Conservation (phyloP, 2,888 invertebrate species). For the Eubasilissa splendida region DNA sequence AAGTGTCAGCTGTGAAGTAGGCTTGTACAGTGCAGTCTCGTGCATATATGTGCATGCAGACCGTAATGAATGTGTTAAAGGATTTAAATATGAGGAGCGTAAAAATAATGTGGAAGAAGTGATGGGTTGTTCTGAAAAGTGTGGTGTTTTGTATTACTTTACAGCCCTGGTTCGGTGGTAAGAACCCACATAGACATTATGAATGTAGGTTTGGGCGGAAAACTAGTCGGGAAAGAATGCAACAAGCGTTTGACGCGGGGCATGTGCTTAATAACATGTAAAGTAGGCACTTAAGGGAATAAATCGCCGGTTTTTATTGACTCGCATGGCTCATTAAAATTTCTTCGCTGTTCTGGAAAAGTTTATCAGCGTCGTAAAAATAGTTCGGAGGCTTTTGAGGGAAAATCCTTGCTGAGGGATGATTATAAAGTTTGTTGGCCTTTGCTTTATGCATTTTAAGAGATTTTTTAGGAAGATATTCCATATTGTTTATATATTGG, state of each 20-base stretch:
- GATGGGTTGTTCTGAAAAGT: too few relatives aligned
- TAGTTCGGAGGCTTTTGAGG: slow-evolving; percentile 37
- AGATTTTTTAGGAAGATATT: too few relatives aligned
- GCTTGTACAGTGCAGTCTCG: too few relatives aligned
- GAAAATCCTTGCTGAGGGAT: background rate
- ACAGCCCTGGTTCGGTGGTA: too few relatives aligned
- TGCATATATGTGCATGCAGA: too few relatives aligned
- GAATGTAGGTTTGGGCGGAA: background rate
- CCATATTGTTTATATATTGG: too few relatives aligned
- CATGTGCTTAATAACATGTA: slow-evolving; percentile 27
- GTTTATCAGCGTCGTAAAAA: slow-evolving; percentile 44
- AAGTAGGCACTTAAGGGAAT: slow-evolving; percentile 25
- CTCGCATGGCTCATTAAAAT: slow-evolving; percentile 45
- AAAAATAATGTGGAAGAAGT: too few relatives aligned
- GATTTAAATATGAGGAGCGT: too few relatives aligned
- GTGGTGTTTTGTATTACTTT: too few relatives aligned
- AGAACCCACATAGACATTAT: background rate
- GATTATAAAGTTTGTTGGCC: background rate
- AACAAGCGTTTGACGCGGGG: slow-evolving; percentile 10
- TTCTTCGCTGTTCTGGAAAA: slow-evolving; percentile 32
- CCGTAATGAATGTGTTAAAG: too few relatives aligned
- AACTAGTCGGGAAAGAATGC: slow-evolving; percentile 12
- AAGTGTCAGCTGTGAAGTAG: too few relatives aligned
- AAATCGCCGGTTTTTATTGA: slow-evolving; percentile 45
- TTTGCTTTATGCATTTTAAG: background rate